Percentiles rank a stretch among this genome's conserved stretches.
Evolutionary conservation across 2,797 vertebrate species (phyloP).

Genomic region (Hyperoplus lanceolatus): DNA sequence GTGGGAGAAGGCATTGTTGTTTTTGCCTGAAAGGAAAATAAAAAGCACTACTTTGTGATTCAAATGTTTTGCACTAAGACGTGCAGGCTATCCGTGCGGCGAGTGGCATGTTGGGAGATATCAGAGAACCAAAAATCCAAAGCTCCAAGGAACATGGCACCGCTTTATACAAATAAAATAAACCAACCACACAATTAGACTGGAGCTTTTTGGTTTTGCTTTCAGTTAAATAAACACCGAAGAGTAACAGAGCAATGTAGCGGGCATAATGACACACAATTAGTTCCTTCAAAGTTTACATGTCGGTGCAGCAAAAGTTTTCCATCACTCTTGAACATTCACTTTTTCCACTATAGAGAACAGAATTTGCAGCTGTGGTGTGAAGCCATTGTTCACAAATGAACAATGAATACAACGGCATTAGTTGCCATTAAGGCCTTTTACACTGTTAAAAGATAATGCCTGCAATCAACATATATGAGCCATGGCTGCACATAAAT

Average conservation of each 20-base stretch:
- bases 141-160: slow-evolving; percentile 74
- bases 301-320: slow-evolving; percentile 80
- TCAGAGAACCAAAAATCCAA: slow-evolving; percentile 67
- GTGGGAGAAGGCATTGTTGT: slow-evolving; percentile 29
- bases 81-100: slow-evolving; percentile 30
- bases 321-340: slow-evolving; percentile 67
- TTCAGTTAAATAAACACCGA: slow-evolving; percentile 83
- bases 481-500: background rate
- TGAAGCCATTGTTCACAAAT: slow-evolving; percentile 54
- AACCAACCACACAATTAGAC: slow-evolving; percentile 83
- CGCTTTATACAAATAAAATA: slow-evolving; percentile 81
- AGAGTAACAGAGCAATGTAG: slow-evolving; percentile 75
- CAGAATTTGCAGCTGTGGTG: slow-evolving; percentile 47
- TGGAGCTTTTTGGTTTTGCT: slow-evolving; percentile 78
- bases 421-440: slow-evolving; percentile 4
- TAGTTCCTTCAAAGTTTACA: slow-evolving; percentile 82
- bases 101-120: slow-evolving; percentile 45
- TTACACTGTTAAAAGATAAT: slow-evolving; percentile 6
- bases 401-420: slow-evolving; percentile 31
- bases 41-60: slow-evolving; percentile 26
- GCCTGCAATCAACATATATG: background rate
- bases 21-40: slow-evolving; percentile 17
- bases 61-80: slow-evolving; percentile 53
- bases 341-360: slow-evolving; percentile 71
- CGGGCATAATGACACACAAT: slow-evolving; percentile 81